Conservation (phyloP, 1,140 invertebrate species). For the Orius laevigatus region DNA sequence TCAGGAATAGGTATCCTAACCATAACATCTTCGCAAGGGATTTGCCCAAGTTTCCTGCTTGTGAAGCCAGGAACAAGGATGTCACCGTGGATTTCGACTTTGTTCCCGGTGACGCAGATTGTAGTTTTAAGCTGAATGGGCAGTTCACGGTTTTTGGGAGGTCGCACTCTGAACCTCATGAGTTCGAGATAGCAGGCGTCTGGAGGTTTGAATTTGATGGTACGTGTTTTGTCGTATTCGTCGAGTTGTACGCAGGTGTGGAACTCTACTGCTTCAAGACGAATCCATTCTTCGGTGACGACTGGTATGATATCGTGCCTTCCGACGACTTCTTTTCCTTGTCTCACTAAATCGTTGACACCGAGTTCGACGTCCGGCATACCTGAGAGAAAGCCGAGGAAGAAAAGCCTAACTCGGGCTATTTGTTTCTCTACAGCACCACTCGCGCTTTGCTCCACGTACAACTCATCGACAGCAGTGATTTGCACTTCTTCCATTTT, state of each 20-base stretch:
- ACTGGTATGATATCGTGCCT: slow-evolving; percentile 98
- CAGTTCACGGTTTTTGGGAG: slow-evolving; percentile 90
- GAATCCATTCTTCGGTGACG: slow-evolving; percentile 98
- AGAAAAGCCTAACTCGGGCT: slow-evolving; percentile 86
- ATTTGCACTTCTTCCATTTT: slow-evolving; percentile 97
- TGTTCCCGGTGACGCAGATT: slow-evolving; percentile 70
- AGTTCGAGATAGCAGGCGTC: slow-evolving; percentile 97
- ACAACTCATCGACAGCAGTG: slow-evolving; percentile 90
- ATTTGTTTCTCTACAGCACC: slow-evolving; percentile 81
- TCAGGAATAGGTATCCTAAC: slow-evolving; percentile 96
- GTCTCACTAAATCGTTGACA: slow-evolving; percentile 87
- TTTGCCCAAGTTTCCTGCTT: slow-evolving; percentile 81
- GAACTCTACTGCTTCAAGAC: slow-evolving; percentile 85
- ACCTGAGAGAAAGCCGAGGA: slow-evolving; percentile 80
- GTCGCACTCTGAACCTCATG: slow-evolving; percentile 88
- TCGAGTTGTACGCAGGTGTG: slow-evolving; percentile 84
- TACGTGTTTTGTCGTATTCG: slow-evolving; percentile 77
- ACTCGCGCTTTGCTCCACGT: slow-evolving; percentile 78
- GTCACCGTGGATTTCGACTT: slow-evolving; percentile 84
- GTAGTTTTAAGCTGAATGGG: slow-evolving; percentile 84
- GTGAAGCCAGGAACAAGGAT: slow-evolving; percentile 92
- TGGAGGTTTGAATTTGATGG: slow-evolving; percentile 94
- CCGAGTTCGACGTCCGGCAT: slow-evolving; percentile 95
- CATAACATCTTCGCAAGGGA: slow-evolving; percentile 95
- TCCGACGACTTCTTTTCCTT: slow-evolving; percentile 97